phyloP scores from a whole-genome alignment of 1,140 invertebrate genomes.

The Drosophila lowei region DNA sequence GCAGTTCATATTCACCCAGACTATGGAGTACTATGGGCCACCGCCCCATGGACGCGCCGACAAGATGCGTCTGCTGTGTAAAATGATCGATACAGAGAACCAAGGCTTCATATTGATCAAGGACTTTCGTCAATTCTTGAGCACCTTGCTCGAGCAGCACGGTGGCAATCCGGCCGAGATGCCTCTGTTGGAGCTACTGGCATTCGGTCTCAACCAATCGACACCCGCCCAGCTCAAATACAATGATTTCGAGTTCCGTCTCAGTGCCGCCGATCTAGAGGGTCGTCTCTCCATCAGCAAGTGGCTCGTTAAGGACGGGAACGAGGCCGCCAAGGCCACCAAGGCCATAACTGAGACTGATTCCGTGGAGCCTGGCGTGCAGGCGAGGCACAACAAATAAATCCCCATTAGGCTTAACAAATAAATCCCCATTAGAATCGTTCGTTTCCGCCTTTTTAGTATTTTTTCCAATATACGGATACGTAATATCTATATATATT shows the following conservation, averaged over 20 bases:
- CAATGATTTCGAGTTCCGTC: slow-evolving; percentile 37
- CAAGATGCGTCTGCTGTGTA: slow-evolving; percentile 44
- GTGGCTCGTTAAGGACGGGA: slow-evolving; percentile 30
- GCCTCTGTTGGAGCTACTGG: slow-evolving; percentile 37
- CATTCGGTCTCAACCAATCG: slow-evolving; percentile 8
- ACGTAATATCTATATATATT: too few relatives aligned
- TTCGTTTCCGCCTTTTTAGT: too few relatives aligned
- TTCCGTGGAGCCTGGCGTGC: too few relatives aligned
- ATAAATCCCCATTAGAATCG: too few relatives aligned
- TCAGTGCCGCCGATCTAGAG: slow-evolving; percentile 26
- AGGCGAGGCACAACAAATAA: too few relatives aligned
- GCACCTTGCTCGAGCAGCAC: neutral
- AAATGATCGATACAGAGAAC: slow-evolving; percentile 45
- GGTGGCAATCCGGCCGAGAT: slow-evolving; percentile 16
- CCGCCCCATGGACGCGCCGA: slow-evolving; percentile 12
- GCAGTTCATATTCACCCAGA: neutral
- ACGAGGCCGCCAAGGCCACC: neutral
- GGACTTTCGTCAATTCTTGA: slow-evolving; percentile 44
- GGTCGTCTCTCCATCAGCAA: slow-evolving; percentile 35
- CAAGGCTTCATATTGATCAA: slow-evolving; percentile 24
- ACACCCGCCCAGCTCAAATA: slow-evolving; percentile 14
- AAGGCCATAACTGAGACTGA: too few relatives aligned
- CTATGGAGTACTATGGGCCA: too few relatives aligned
- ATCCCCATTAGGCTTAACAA: too few relatives aligned
- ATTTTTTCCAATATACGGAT: too few relatives aligned